These are phyloP conservation scores for Lota lota DNA, from an alignment of 2,113 vertebrate genomes.

Conservation along the genomic window DNA sequence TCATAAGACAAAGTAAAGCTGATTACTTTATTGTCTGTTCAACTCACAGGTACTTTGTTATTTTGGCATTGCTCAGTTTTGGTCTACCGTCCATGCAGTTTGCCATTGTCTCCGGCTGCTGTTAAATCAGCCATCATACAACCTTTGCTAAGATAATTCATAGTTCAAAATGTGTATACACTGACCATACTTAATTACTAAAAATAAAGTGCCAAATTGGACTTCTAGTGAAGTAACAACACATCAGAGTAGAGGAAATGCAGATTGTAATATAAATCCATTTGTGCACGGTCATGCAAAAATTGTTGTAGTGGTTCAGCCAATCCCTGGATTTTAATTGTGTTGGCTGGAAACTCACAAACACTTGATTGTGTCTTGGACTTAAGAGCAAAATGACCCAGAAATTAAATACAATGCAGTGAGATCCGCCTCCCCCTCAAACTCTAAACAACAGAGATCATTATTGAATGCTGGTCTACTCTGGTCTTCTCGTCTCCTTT, in stretches of 20 bases:
- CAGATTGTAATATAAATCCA: slow-evolving; percentile 20
- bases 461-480: slow-evolving; percentile 25
- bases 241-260: slow-evolving; percentile 21
- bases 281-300: slow-evolving; percentile 62
- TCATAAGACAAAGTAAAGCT: slow-evolving; percentile 56
- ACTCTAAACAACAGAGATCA: slow-evolving; percentile 22
- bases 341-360: slow-evolving; percentile 54
- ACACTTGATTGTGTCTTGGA: slow-evolving; percentile 68
- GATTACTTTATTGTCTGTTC: slow-evolving; percentile 40
- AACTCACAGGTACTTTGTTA: slow-evolving; percentile 41
- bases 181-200: slow-evolving; percentile 45
- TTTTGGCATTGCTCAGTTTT: slow-evolving; percentile 28
- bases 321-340: slow-evolving; percentile 42
- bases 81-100: slow-evolving; percentile 28
- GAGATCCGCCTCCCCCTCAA: slow-evolving; percentile 29
- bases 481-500: background rate
- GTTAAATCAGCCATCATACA: slow-evolving; percentile 20
- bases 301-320: slow-evolving; percentile 48
- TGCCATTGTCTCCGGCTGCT: slow-evolving; percentile 60
- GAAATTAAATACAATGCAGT: slow-evolving; percentile 47
- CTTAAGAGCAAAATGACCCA: slow-evolving; percentile 74
- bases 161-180: slow-evolving; percentile 30
- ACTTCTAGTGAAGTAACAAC: slow-evolving; percentile 36
- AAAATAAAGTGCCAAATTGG: slow-evolving; percentile 67
- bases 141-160: slow-evolving; percentile 54